A percentile compares a stretch with the other conserved stretches of the same genome.
These are phyloP conservation scores for pig (Sus scrofa) DNA, from an alignment of 2,113 vertebrate genomes.

Conservation along the genomic window DNA sequence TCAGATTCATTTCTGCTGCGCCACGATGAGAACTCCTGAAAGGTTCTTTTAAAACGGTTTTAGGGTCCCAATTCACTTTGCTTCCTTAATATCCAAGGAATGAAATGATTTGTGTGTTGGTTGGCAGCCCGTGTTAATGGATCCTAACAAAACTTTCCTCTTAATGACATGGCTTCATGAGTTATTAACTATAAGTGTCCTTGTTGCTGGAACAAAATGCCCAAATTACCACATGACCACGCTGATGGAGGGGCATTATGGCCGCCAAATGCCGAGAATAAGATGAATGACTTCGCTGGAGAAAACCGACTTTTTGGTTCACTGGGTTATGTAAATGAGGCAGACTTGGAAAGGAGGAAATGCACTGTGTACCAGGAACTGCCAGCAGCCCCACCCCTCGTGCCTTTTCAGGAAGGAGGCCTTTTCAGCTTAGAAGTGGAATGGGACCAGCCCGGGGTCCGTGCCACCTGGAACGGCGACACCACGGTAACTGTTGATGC, in stretches of 20 bases:
- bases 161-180: slow-evolving; percentile 81
- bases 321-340: slow-evolving; percentile 44
- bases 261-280: slow-evolving; percentile 12
- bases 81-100: slow-evolving; percentile 67
- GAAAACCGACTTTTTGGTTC: slow-evolving; percentile 48
- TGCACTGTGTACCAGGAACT: background rate
- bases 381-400: background rate
- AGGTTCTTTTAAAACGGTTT: slow-evolving; percentile 35
- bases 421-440: background rate
- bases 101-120: slow-evolving; percentile 77
- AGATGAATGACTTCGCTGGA: slow-evolving; percentile 61
- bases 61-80: slow-evolving; percentile 59
- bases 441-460: background rate
- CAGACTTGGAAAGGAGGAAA: background rate
- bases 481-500: rapidly evolving
- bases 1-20: too few relatives aligned
- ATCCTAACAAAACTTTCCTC: slow-evolving; percentile 69
- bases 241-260: slow-evolving; percentile 13
- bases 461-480: rapidly evolving
- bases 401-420: background rate
- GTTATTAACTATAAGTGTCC: slow-evolving; percentile 80
- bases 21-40: too few relatives aligned
- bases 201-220: slow-evolving; percentile 66
- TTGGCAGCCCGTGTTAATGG: slow-evolving; percentile 67
- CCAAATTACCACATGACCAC: slow-evolving; percentile 28